Conservation (phyloP, 2,113 vertebrate species). For the Carlito syrichta region DNA sequence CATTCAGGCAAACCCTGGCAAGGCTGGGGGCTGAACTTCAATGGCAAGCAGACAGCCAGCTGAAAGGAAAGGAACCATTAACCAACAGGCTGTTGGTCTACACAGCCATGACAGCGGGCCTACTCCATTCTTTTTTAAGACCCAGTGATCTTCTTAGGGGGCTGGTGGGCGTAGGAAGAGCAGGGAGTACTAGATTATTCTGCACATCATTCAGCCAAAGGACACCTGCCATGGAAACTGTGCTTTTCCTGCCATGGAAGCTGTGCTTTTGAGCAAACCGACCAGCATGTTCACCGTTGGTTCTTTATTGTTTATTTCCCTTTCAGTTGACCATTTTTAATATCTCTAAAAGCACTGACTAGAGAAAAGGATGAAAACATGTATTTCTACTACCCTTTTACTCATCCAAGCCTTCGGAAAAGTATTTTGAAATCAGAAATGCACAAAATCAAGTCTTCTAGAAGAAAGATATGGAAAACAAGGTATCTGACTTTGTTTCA, state of each 20-base stretch:
- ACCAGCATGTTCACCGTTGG: background rate
- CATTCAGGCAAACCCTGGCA: constrained; percentile 1
- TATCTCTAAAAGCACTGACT: background rate
- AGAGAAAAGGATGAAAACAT: background rate
- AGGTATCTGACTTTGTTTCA: background rate
- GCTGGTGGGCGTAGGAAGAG: background rate
- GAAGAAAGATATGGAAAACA: background rate
- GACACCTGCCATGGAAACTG: background rate
- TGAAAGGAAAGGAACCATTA: background rate
- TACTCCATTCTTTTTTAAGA: background rate
- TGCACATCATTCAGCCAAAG: background rate
- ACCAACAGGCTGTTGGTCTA: background rate
- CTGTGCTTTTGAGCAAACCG: background rate
- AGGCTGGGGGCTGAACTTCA: background rate
- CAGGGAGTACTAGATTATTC: background rate
- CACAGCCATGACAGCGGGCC: background rate
- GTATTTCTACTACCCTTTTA: background rate
- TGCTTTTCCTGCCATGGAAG: background rate
- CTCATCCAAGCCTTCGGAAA: background rate
- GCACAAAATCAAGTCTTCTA: background rate
- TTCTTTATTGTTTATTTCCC: background rate
- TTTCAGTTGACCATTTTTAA: background rate
- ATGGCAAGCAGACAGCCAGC: background rate
- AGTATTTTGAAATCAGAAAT: background rate
- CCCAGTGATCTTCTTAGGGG: background rate